phyloP scores from a whole-genome alignment of 2,797 vertebrate genomes.

The Coilia nasus region DNA sequence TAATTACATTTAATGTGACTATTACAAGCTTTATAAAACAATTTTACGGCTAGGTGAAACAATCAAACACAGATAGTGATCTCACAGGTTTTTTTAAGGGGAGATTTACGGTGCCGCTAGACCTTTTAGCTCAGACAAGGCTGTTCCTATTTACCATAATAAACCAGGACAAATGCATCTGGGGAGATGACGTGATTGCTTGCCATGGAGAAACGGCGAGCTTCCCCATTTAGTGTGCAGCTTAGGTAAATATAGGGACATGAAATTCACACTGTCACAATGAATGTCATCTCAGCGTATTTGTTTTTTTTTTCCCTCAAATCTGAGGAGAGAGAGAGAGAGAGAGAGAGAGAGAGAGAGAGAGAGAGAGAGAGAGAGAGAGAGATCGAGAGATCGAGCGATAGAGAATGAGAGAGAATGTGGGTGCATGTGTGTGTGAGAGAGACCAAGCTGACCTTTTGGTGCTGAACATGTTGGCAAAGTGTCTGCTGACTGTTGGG shows the following conservation, averaged over 20 bases:
- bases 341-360: not conserved
- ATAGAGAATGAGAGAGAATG: not conserved
- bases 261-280: not conserved
- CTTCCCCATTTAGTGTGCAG: not conserved
- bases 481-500: slow-evolving; percentile 60
- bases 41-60: not conserved
- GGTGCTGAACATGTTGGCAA: slow-evolving; percentile 80
- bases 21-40: slow-evolving; percentile 14
- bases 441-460: slow-evolving; percentile 76
- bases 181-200: not conserved
- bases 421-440: no score
- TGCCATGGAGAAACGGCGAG: not conserved
- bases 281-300: not conserved
- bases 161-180: slow-evolving; percentile 2
- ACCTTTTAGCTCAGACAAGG: not conserved
- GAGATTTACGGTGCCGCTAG: not conserved
- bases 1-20: slow-evolving; percentile 9
- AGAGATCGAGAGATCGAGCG: not conserved
- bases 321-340: slow-evolving; percentile 6
- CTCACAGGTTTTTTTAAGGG: not conserved
- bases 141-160: slow-evolving; percentile 9
- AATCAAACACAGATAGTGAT: not conserved
- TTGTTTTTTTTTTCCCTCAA: not conserved
- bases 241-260: not conserved
- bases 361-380: not conserved